Conservation (phyloP, 2,797 vertebrate species). For the Ctenosaura bakeri region DNA sequence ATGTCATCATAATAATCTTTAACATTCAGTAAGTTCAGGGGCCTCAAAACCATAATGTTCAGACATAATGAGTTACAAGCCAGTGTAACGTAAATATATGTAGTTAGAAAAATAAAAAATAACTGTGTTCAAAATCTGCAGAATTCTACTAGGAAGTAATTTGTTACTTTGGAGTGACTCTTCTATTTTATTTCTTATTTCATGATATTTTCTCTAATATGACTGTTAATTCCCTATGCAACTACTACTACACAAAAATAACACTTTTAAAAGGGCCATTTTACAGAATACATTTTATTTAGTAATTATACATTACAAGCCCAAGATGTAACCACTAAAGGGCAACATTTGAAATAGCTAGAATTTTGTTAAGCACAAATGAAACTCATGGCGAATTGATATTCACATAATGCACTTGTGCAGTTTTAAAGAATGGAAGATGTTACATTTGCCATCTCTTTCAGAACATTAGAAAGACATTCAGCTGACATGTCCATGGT, state of each 20-base stretch:
- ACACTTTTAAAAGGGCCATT: background rate
- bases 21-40: too few species aligned
- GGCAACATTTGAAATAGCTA: background rate
- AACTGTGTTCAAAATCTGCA: background rate
- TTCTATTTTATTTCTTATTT: too few species aligned
- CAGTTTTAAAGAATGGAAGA: too few species aligned
- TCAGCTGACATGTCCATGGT: too few species aligned
- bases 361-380: too few species aligned
- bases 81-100: background rate
- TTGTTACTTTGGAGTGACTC: background rate
- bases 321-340: background rate
- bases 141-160: background rate
- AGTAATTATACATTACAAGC: background rate
- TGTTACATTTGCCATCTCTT: too few species aligned
- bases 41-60: background rate
- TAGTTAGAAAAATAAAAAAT: background rate
- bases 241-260: background rate
- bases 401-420: too few species aligned
- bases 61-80: background rate
- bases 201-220: background rate
- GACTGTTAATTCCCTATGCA: background rate
- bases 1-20: too few species aligned
- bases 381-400: too few species aligned
- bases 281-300: background rate
- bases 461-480: too few species aligned